Base-by-base conservation (phyloP, 2,888 invertebrate genomes). In the Gandaritis pyraliata region DNA sequence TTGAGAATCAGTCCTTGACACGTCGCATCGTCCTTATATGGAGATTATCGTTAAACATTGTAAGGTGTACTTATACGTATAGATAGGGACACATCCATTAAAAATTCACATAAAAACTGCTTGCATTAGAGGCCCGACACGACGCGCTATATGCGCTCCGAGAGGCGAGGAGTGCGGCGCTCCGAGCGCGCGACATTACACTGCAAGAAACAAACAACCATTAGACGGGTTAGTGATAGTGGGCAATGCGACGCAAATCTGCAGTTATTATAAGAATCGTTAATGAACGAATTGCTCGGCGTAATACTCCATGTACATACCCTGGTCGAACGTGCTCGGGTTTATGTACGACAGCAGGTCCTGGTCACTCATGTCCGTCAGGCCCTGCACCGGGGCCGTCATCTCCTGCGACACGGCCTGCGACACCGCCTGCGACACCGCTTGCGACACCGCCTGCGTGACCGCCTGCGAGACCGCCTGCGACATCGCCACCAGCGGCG, bases 321-420 rank as follows among this genome's bases (percentile, higher is more conserved):
- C 94, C 93, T 95, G 96, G 88, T 97, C 97, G 85, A 97, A 97
- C 85, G 96, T 96, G 93, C 95, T 96, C 53, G 97, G 96, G 92
- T 97, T 97, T 73, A 97, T 97, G 88, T 97, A 96, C 83, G 96
- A 97, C 73, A 97, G 94, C 72, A 97, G 93, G 88, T 97, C 97
- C 86, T 96, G 96, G 85, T 97, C 97, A 68, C 96, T 96, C 95
- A 97, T 96, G 75, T 95, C 95, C 10, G 96, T 95, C 72, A 97
- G 93, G 49, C 96, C 94, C 79, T 95, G 95, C 55, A 91, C 92
- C 93, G 95, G 87, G 94, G 94, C 93, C 71, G 88, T 83, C 84
- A 94, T 93, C 77, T 93, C 93, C 72, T 92, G 90, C 64, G 86
- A 82, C 50, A 92, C 92, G 65, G 90, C 90, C 71, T 91, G 89